These are phyloP conservation scores for Enteromius unitaeniatus DNA, from an alignment of 2,797 vertebrate species.

Conservation along the genomic window DNA sequence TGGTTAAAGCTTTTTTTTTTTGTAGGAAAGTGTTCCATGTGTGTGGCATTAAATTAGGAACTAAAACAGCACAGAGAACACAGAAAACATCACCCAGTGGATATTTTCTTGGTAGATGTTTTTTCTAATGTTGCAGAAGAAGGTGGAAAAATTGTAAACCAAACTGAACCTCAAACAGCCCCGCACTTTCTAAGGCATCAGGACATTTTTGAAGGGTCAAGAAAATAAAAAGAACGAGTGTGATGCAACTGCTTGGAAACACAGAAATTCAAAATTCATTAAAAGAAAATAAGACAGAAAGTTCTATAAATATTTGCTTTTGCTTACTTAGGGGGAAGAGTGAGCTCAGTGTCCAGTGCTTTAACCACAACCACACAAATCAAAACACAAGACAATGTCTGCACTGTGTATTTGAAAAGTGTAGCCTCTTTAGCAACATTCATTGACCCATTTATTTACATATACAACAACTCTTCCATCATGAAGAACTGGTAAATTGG, in stretches of 20 bases:
- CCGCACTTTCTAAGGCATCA: background rate
- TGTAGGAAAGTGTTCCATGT: constrained; percentile 18
- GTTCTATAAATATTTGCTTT: constrained; percentile 19
- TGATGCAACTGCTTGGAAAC: constrained; percentile 14
- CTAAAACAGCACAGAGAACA: background rate
- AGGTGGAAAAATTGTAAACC: constrained; percentile 18
- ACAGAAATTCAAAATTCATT: constrained; percentile 17
- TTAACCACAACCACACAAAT: constrained; percentile 1
- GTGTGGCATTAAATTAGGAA: constrained; percentile 31
- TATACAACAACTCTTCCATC: background rate
- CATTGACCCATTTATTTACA: background rate
- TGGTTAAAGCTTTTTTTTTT: background rate
- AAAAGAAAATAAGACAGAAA: constrained; percentile 25
- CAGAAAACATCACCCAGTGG: constrained; percentile 14
- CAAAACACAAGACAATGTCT: constrained; percentile 1
- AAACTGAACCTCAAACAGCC: constrained; percentile 6
- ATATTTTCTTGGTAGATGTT: background rate
- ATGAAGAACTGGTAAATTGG: background rate
- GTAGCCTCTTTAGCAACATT: background rate
- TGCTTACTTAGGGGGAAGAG: background rate
- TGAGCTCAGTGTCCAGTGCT: background rate
- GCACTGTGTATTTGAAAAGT: constrained; percentile 1
- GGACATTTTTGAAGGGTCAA: constrained; percentile 4
- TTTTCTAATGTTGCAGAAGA: background rate
- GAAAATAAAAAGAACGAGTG: background rate